Percentiles rank a stretch among this genome's conserved stretches.
phyloP scores from a whole-genome alignment of 2,797 vertebrate genomes.

The Lacerta agilis region DNA sequence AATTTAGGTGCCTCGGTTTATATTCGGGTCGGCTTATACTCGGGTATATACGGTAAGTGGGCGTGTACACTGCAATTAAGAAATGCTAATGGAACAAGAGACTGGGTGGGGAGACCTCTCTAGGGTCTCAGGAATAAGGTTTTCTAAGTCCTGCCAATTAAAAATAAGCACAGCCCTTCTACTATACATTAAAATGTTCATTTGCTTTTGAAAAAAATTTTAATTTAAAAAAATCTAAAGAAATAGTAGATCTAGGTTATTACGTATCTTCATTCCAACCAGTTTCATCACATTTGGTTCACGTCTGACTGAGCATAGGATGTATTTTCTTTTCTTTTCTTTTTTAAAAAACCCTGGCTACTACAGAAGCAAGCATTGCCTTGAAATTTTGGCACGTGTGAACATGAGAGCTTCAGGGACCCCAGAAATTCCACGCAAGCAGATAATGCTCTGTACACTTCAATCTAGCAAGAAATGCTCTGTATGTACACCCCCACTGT shows the following conservation, averaged over 20 bases:
- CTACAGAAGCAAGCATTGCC: neutral
- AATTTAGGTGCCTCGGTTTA: too few relatives aligned
- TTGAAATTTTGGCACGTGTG: neutral
- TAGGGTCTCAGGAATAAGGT: too few relatives aligned
- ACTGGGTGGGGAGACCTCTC: neutral
- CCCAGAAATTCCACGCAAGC: neutral
- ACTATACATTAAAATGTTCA: neutral
- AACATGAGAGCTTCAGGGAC: neutral
- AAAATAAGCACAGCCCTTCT: neutral
- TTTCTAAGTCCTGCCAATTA: neutral
- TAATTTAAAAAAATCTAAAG: neutral
- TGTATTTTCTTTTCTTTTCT: neutral
- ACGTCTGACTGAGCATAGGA: neutral
- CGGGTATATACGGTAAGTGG: too few relatives aligned
- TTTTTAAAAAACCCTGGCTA: neutral
- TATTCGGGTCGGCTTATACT: too few relatives aligned
- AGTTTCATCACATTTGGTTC: neutral
- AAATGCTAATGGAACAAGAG: neutral
- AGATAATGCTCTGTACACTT: neutral
- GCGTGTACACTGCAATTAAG: neutral
- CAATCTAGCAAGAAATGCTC: neutral
- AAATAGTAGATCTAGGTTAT: neutral
- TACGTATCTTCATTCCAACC: neutral
- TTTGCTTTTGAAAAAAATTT: slow-evolving; percentile 2
- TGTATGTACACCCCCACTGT: too few relatives aligned